Evolutionary conservation across 2,797 vertebrate genomes (phyloP).

Genomic region (Cyprinodon diabolis): DNA sequence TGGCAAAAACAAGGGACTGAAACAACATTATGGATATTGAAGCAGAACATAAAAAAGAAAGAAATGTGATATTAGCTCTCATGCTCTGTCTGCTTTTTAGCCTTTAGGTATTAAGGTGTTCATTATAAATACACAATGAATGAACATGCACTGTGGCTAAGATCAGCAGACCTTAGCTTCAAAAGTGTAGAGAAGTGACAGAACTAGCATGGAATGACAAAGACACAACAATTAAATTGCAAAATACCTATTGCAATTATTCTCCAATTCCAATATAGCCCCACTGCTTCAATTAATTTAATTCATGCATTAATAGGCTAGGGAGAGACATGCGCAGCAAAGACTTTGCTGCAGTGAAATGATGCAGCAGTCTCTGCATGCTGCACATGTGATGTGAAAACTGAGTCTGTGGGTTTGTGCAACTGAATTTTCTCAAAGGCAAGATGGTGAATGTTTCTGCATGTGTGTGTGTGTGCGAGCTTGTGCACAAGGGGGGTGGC

Average conservation of each 20-base stretch:
- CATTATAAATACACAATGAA: conserved; percentile 13
- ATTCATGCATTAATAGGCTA: not conserved
- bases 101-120: not conserved
- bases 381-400: not conserved
- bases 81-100: not conserved
- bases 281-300: not conserved
- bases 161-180: not conserved
- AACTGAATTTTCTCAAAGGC: conserved; percentile 22
- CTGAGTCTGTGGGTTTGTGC: conserved; percentile 11
- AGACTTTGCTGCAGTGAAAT: conserved; percentile 40
- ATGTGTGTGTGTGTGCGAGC: conserved; percentile 1
- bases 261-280: conserved; percentile 3
- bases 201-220: not conserved
- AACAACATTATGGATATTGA: not conserved
- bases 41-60: not conserved
- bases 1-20: not conserved
- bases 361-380: conserved; percentile 40
- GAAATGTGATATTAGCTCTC: not conserved
- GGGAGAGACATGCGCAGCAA: conserved; percentile 8
- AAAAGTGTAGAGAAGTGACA: conserved; percentile 5
- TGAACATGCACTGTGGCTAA: conserved; percentile 11
- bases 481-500: not conserved
- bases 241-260: not conserved
- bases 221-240: not conserved
- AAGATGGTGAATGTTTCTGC: conserved; percentile 5